phyloP scores from a whole-genome alignment of 2,888 invertebrate genomes.

The Phortica magna region DNA sequence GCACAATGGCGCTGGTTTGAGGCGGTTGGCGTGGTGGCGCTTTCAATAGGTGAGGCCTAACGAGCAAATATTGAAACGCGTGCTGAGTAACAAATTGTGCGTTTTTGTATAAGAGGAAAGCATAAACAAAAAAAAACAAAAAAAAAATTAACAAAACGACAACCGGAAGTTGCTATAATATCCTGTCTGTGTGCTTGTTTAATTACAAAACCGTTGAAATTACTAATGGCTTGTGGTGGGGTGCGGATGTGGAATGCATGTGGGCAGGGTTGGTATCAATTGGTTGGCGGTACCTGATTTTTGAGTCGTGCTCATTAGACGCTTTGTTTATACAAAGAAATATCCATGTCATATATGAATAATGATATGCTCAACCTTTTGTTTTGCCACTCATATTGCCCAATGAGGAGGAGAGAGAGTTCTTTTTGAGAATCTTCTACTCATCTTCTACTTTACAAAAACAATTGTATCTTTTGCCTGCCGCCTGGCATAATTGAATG shows the following conservation, averaged over 20 bases:
- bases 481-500: not conserved
- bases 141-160: not conserved
- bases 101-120: conserved; percentile 9
- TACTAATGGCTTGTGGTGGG: conserved; percentile 20
- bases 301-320: not conserved
- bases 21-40: conserved; percentile 44
- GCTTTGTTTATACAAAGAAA: not conserved
- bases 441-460: not conserved
- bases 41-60: conserved; percentile 12
- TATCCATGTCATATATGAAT: too few species aligned
- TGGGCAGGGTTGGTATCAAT: not conserved
- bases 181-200: conserved; percentile 69
- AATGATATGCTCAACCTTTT: too few species aligned
- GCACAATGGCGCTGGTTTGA: conserved; percentile 15
- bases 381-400: too few species aligned
- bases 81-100: conserved; percentile 24
- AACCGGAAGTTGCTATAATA: conserved; percentile 66
- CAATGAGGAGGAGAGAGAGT: too few species aligned
- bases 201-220: conserved; percentile 69
- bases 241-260: not conserved
- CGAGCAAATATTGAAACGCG: conserved; percentile 32
- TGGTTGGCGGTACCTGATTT: not conserved
- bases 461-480: conserved; percentile 2
- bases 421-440: not conserved
- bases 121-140: conserved; percentile 15